phyloP scores from a whole-genome alignment of 2,797 vertebrate genomes.

The Fundulus diaphanus region DNA sequence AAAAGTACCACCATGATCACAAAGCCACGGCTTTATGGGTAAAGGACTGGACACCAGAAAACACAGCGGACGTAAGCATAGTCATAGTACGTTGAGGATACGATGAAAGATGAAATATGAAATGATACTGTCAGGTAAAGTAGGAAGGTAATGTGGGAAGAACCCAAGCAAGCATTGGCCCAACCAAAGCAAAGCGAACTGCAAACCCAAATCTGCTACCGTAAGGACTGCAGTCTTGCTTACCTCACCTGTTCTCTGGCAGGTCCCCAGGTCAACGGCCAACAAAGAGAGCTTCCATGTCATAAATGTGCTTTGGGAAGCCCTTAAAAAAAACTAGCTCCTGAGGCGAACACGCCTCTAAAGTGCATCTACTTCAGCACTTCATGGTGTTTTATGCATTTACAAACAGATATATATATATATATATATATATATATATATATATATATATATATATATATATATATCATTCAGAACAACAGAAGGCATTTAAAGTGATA shows the following conservation, averaged over 20 bases:
- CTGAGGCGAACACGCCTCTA: constrained; percentile 19
- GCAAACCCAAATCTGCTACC: constrained; percentile 28
- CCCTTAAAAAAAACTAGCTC: constrained; percentile 34
- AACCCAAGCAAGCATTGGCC: constrained; percentile 55
- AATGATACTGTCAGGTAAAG: constrained; percentile 16
- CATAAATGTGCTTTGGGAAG: constrained; percentile 48
- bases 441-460: too few relatives aligned
- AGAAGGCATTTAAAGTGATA: constrained; percentile 14
- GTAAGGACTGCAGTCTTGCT: constrained; percentile 44
- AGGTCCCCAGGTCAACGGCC: constrained; percentile 69
- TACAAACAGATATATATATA: constrained; percentile 11
- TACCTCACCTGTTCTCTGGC: constrained; percentile 78
- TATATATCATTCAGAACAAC: not conserved
- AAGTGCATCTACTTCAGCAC: constrained; percentile 11
- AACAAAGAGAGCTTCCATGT: constrained; percentile 61
- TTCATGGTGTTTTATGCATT: constrained; percentile 26
- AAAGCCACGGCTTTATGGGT: constrained; percentile 22
- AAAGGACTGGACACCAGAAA: constrained; percentile 9
- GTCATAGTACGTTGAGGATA: constrained; percentile 5
- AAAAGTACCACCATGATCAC: constrained; percentile 21
- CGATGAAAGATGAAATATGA: not conserved
- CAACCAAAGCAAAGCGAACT: constrained; percentile 55
- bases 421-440: too few relatives aligned
- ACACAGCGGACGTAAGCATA: constrained; percentile 30
- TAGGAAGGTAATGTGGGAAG: constrained; percentile 33